phyloP scores from a whole-genome alignment of 2,797 vertebrate species.

The Poeciliopsis paucimaculata region DNA sequence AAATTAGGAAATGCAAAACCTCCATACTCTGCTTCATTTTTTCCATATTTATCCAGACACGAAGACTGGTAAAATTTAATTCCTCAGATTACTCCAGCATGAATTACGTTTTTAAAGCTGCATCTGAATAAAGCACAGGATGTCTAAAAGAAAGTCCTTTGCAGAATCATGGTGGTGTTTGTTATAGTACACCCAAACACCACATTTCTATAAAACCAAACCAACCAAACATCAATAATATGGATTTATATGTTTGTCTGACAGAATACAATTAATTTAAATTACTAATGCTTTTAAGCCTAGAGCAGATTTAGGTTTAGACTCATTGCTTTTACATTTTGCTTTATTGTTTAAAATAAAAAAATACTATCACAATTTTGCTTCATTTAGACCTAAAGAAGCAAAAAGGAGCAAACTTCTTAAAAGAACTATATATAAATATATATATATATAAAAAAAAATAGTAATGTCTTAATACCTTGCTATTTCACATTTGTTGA shows the following conservation, averaged over 20 bases:
- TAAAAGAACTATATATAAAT: neutral
- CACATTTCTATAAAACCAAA: neutral
- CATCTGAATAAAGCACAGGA: neutral
- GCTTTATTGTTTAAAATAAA: neutral
- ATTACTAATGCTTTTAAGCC: neutral
- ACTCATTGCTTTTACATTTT: neutral
- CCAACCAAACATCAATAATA: neutral
- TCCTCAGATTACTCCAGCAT: neutral
- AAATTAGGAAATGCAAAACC: neutral
- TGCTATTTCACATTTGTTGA: constrained; percentile 99
- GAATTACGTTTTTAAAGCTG: neutral
- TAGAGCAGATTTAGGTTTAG: neutral
- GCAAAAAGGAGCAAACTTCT: neutral
- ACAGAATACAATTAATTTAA: neutral
- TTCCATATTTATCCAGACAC: neutral
- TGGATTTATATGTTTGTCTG: neutral
- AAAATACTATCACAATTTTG: neutral
- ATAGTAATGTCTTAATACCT: constrained; percentile 77
- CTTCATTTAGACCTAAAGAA: neutral
- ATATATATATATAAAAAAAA: neutral
- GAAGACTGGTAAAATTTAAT: neutral
- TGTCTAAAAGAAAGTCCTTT: neutral
- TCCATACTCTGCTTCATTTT: neutral
- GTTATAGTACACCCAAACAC: neutral
- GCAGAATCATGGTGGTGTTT: neutral